Base-by-base conservation (phyloP, 2,113 vertebrate genomes). In the Eclectus roratus region DNA sequence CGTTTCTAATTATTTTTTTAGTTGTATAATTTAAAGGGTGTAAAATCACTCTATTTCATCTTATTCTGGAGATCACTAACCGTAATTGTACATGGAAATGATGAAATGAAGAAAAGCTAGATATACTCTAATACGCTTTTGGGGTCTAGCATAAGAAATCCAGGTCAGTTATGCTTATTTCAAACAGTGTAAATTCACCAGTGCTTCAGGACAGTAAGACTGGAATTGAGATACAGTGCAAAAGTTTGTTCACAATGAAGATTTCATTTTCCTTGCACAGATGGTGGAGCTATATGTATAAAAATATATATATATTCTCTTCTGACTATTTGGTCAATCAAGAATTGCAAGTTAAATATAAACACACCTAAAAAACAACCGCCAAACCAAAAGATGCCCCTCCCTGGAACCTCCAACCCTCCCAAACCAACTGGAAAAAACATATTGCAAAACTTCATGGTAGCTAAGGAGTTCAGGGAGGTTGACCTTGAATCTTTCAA, bases 1-100 rank as follows among this genome's bases (percentile, higher is more conserved):
- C 2, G 9, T 95, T 92, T 88, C 91, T 92, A 97, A 94, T 88
- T 4, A 87, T 93, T 93, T 93, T 96, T 96, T 96, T 93, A 94
- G 94, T 91, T 95, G 65, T 87, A 58, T 66, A 95, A 95, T 96
- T 96, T 94, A 85, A 92, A 79, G 85, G 66, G 55, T 89, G 66
- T 60, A 90, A 94, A 86, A 91, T 89, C 61, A 90, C 80, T 95
- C 65, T 21, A 94, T 93, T 97, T 94, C 82, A 93, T 90, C 82
- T 91, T 94, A 65, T 89, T 89, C 87, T 89, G 44, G 50, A 91
- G 91, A 88, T 87, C 60, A 73, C 91, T 94, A 89, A 82, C 74
- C 55, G 29, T 94, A 95, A 95, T 96, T 93, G 92, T 84, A 95
- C 68, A 92, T 65, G 66, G 82, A 94, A 93, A 90, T 64, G 17